Evolutionary conservation across 2,888 invertebrate species (phyloP).

Genomic region (Andrena minutula): DNA sequence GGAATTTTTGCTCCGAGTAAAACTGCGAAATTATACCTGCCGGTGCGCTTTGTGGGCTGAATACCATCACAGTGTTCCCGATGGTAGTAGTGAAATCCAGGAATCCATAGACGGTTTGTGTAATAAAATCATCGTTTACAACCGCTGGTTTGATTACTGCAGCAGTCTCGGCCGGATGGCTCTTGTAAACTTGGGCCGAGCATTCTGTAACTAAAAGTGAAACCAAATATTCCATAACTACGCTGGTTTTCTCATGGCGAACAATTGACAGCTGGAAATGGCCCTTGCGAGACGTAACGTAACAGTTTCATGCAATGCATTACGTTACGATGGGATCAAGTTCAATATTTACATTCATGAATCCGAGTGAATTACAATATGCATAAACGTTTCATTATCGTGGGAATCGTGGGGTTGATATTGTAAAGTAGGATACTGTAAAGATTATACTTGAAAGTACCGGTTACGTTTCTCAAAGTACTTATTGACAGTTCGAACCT

Average conservation of each 20-base stretch:
- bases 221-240: constrained; percentile 28
- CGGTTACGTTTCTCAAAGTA: too few relatives aligned
- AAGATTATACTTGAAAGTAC: too few relatives aligned
- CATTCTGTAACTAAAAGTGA: constrained; percentile 69
- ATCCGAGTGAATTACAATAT: too few relatives aligned
- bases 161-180: constrained; percentile 59
- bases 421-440: too few relatives aligned
- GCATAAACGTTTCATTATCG: too few relatives aligned
- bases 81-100: constrained; percentile 97
- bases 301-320: constrained; percentile 20
- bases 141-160: constrained; percentile 58
- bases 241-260: constrained; percentile 1
- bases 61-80: constrained; percentile 97
- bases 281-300: background rate
- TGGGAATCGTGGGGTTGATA: too few relatives aligned
- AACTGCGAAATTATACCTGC: constrained; percentile 85
- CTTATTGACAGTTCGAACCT: too few relatives aligned
- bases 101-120: constrained; percentile 97
- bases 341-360: too few relatives aligned
- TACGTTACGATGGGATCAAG: background rate
- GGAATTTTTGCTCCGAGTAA: background rate
- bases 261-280: constrained; percentile 15
- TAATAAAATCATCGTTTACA: constrained; percentile 86
- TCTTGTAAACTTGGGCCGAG: constrained; percentile 75
- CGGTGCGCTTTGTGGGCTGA: constrained; percentile 94